phyloP scores from a whole-genome alignment of 2,888 invertebrate genomes.

The Scelioninae gen. 2 region DNA sequence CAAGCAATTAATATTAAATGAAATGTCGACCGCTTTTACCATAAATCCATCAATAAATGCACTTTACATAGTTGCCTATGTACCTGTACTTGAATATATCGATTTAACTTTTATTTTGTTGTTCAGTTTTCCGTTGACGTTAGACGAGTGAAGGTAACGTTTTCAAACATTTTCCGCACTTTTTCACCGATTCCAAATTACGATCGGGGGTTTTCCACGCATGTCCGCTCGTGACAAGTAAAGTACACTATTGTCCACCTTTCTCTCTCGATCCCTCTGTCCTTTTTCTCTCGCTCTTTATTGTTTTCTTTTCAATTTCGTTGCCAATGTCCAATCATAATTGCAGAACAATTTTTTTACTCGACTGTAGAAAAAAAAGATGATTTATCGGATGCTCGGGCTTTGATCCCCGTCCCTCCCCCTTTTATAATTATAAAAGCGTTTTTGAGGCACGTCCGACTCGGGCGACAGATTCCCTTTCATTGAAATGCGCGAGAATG shows the following conservation, averaged over 20 bases:
- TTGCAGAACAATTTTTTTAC: constrained; percentile 13
- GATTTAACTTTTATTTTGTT: constrained; percentile 20
- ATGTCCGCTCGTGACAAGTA: no score
- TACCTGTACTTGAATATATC: constrained; percentile 40
- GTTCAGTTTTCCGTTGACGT: constrained; percentile 17
- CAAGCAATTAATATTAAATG: no score
- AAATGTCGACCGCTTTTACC: no score
- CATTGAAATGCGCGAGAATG: constrained; percentile 24
- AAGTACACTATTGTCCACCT: no score
- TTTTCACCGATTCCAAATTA: no score
- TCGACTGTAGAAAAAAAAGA: constrained; percentile 2
- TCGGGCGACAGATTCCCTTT: constrained; percentile 11
- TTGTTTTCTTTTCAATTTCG: no score
- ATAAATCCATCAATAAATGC: background rate
- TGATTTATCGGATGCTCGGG: constrained; percentile 17
- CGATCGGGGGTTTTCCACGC: no score
- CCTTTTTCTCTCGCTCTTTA: no score
- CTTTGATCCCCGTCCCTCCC: constrained; percentile 1
- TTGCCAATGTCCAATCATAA: background rate
- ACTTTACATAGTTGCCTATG: constrained; percentile 5
- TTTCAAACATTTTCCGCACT: background rate
- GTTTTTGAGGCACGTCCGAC: constrained; percentile 7
- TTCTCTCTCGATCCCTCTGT: no score
- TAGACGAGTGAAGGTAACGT: constrained; percentile 19
- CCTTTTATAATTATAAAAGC: constrained; percentile 1